A percentile compares a stretch with the other conserved stretches of the same genome.
These are phyloP conservation scores for Fulica atra DNA, from an alignment of 2,113 vertebrate genomes.

Conservation along the genomic window DNA sequence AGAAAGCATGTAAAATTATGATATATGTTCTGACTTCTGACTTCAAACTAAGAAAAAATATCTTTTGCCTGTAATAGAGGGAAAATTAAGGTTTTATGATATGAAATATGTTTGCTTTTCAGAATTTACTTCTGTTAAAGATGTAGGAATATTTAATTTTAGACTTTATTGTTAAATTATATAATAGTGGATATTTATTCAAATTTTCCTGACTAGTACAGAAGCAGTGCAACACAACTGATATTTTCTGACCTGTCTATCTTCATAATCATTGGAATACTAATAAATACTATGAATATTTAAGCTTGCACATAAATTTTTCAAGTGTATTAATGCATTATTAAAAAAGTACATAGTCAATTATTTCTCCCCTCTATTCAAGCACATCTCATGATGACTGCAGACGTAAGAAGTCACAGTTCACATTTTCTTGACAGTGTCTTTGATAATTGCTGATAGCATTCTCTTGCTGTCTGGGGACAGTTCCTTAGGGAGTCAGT, in stretches of 20 bases:
- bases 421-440: slow-evolving; percentile 76
- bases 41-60: neutral
- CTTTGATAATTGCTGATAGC: slow-evolving; percentile 81
- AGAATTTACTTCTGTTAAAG: neutral
- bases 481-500: slow-evolving; percentile 62
- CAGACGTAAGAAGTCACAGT: slow-evolving; percentile 63
- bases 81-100: neutral
- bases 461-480: slow-evolving; percentile 19
- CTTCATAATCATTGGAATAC: neutral
- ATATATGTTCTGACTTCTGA: neutral
- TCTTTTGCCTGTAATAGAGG: neutral
- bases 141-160: neutral
- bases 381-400: slow-evolving; percentile 61
- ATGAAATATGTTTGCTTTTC: neutral
- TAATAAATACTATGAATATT: neutral
- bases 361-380: slow-evolving; percentile 65
- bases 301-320: neutral
- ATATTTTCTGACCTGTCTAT: neutral
- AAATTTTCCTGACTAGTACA: neutral
- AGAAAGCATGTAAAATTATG: neutral
- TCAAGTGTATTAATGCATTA: neutral
- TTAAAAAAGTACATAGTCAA: neutral
- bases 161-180: neutral
- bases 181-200: neutral
- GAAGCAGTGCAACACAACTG: neutral